Percentiles rank a stretch among this genome's conserved stretches.
These are phyloP conservation scores for Epinotia ramella DNA, from an alignment of 2,888 invertebrate genomes.

Conservation along the genomic window DNA sequence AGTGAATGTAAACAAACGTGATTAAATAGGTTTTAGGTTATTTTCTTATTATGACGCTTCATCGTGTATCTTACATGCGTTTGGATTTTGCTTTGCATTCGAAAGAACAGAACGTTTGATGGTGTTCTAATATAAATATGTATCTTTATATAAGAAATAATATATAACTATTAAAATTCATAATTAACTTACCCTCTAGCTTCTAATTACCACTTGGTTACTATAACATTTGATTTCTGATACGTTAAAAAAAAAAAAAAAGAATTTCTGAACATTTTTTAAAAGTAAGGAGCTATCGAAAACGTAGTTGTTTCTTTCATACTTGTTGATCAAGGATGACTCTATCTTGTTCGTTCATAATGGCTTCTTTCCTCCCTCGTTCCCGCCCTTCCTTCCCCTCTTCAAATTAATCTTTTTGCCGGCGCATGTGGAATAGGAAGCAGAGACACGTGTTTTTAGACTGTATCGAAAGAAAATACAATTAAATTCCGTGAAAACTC, in stretches of 20 bases:
- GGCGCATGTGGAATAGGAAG: slow-evolving; percentile 56
- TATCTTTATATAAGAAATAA: too few species aligned
- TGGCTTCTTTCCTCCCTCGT: slow-evolving; percentile 5
- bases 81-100: not conserved
- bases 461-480: slow-evolving; percentile 29
- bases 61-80: not conserved
- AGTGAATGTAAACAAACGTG: slow-evolving; percentile 19
- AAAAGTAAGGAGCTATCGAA: not conserved
- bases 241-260: not conserved
- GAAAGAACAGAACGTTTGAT: not conserved
- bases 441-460: slow-evolving; percentile 61
- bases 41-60: slow-evolving; percentile 11
- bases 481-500: not conserved
- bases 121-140: too few species aligned
- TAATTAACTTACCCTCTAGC: too few species aligned
- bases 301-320: not conserved
- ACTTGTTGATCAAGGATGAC: not conserved
- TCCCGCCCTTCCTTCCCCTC: slow-evolving; percentile 30
- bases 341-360: slow-evolving; percentile 11
- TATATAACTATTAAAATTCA: too few species aligned
- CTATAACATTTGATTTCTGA: too few species aligned
- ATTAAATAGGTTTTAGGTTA: slow-evolving; percentile 12
- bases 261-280: slow-evolving; percentile 27
- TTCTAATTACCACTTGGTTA: too few species aligned
- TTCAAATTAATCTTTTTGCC: slow-evolving; percentile 38